Base-by-base conservation (phyloP, 2,797 vertebrate species). In the Acridotheres tristis region DNA sequence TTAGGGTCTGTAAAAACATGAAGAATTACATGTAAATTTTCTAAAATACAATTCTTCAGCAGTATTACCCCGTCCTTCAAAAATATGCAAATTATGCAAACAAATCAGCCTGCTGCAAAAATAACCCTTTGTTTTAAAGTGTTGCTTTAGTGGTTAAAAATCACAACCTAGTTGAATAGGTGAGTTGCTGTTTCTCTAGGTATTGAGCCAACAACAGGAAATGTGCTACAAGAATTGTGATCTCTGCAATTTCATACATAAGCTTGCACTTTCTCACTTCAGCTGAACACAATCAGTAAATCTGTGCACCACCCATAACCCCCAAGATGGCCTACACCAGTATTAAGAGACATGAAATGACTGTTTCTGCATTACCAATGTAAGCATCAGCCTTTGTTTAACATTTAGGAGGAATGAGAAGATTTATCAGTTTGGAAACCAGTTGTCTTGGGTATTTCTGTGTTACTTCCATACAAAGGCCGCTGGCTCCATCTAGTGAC, bases 1-100 rank as follows among this genome's bases (percentile, higher is more conserved):
- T 99, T 97, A 99, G 98, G 4, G 98, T 99, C 99, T 99, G 96
- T 23, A 97, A 97, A 71, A 80, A 88, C 18, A 93, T 67, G 59
- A 96, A 62, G 77, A 88, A 93, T 30, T 22, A 21, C n/a, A 25
- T 10, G 5, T 79, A 58, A 72, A 7, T 72, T 54, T 75, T 58
- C 42, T 42, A 73, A 90, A 92, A 87, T 19, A 85, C 1, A 7
- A 14, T 27, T 58, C 27, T 59, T 57, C 10, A 19, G 16, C 10
- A 89, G 10, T 26, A 77, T 59, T 53, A 53, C 13, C 23, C 25
- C 27, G 9, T 19, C 30, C 13, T 45, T 92, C 40, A 74, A 89
- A 90, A 71, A n/a, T 20, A 74, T 7, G 18, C 15, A 48, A 78
- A 76, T 13, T 29, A n/a, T 6, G 8, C 36, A 79, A 92, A 81